Evolutionary conservation across 2,113 vertebrate genomes (phyloP).

Genomic region (Fulica atra): DNA sequence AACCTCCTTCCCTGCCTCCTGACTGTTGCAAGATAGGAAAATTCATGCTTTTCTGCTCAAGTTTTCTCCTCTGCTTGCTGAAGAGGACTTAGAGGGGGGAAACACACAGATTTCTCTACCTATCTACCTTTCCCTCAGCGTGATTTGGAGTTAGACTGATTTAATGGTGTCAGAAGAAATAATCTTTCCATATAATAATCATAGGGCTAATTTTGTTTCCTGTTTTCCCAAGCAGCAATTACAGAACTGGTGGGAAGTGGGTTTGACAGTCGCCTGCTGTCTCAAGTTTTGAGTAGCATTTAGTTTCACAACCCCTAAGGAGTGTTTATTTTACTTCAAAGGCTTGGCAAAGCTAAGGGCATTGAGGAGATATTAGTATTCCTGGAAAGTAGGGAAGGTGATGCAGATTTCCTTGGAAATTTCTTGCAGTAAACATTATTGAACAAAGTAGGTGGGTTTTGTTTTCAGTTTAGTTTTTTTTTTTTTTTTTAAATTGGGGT

Average conservation of each 20-base stretch:
- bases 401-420: neutral
- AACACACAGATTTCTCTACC: neutral
- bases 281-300: constrained; percentile 20
- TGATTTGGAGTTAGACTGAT: neutral
- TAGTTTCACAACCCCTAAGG: neutral
- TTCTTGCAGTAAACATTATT: neutral
- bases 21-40: neutral
- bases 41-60: neutral
- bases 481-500: neutral
- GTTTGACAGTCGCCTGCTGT: constrained; percentile 40
- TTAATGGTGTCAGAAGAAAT: constrained; percentile 6
- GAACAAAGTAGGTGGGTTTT: neutral
- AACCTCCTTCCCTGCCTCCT: neutral
- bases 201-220: neutral
- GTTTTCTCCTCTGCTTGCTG: constrained; percentile 5
- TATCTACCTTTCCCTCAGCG: neutral
- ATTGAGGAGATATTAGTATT: neutral
- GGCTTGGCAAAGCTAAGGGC: neutral
- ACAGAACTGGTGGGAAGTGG: neutral
- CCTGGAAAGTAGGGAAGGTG: neutral
- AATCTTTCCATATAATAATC: constrained; percentile 11
- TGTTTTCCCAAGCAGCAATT: constrained; percentile 27
- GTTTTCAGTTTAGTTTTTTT: neutral
- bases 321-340: constrained; percentile 14
- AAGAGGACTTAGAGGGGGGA: neutral